Evolutionary conservation across 2,797 vertebrate genomes (phyloP), one percentile per base, ranked within the genome.

Genomic region (Chelmon rostratus): DNA sequence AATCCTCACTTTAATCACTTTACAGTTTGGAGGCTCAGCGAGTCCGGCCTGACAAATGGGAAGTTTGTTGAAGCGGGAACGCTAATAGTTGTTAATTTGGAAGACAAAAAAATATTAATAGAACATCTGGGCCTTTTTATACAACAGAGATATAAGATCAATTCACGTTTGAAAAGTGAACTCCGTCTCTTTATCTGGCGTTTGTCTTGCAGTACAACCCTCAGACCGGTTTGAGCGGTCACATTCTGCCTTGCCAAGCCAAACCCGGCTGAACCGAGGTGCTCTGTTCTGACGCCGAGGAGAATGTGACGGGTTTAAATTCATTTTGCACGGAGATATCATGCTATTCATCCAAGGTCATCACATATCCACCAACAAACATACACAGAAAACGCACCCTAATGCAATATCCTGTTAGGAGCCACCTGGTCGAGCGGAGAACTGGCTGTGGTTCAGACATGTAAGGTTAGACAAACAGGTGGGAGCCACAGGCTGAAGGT

Each of bases 321-420:
- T 21, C 12, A 81, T 74, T 83, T 15, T 19, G 13, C 31, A 70
- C 5, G 33, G 73, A 40, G 47, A 83, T 66, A 68, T 71, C 8
- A 0, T 18, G 59, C 63, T 37, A 19, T 12, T 77, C 37, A 28
- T 54, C 44, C 38, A 65, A 28, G 1, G 62, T 67, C 67, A 63
- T 81, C 68, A 19, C 3, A n/a, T 68, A 15, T 61, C 82, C 59
- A 52, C 46, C 57, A 28, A 37, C 73, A 81, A 38, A 82, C 62
- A 79, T 19, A 42, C 53, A 47, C 35, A 59, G 37, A 33, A 33
- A 57, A 37, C 16, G 50, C 33, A 28, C 21, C 8, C 42, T 31
- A 2, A 0, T 23, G 42, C 62, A 87, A 54, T 46, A 38, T 76
- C 56, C 66, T 71, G 46, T 8, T 8, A 5, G 1, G 33, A 38